These are phyloP conservation scores for Lithosia quadra DNA, from an alignment of 2,888 invertebrate species.

Conservation along the genomic window DNA sequence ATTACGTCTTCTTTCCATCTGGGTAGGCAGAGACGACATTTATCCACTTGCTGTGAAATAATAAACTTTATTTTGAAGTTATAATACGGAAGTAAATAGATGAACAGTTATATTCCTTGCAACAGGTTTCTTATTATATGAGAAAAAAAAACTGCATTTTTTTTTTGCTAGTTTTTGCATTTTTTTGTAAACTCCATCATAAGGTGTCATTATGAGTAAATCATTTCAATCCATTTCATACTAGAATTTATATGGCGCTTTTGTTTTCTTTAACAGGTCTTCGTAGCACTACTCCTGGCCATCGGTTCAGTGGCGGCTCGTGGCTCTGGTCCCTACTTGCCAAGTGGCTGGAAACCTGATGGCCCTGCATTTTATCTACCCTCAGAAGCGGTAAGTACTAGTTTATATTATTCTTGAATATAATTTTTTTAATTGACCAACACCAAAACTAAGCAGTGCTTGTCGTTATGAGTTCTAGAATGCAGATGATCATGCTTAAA, in stretches of 20 bases:
- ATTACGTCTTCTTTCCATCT: background rate
- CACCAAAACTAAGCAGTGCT: too few species aligned
- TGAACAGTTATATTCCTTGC: too few species aligned
- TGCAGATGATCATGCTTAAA: too few species aligned
- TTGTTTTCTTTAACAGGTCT: slow-evolving; percentile 55
- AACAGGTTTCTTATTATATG: too few species aligned
- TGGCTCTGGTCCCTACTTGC: slow-evolving; percentile 79
- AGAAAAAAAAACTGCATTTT: too few species aligned
- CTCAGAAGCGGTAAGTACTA: slow-evolving; percentile 67
- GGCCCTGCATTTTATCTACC: slow-evolving; percentile 79
- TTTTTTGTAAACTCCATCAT: too few species aligned
- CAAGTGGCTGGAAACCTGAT: slow-evolving; percentile 79
- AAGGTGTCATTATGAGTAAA: background rate
- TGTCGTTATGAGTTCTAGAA: too few species aligned
- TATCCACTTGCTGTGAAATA: background rate
- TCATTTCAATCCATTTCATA: background rate
- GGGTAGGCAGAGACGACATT: background rate
- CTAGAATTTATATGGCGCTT: background rate
- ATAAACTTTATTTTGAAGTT: background rate
- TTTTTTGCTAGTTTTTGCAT: too few species aligned
- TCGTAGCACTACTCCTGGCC: slow-evolving; percentile 63
- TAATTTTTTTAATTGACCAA: too few species aligned
- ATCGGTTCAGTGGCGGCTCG: slow-evolving; percentile 66
- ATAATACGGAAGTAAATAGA: too few species aligned
- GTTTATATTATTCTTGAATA: too few species aligned